Conservation (phyloP, 2,888 invertebrate species). For the Tricholauxania praeusta region DNA sequence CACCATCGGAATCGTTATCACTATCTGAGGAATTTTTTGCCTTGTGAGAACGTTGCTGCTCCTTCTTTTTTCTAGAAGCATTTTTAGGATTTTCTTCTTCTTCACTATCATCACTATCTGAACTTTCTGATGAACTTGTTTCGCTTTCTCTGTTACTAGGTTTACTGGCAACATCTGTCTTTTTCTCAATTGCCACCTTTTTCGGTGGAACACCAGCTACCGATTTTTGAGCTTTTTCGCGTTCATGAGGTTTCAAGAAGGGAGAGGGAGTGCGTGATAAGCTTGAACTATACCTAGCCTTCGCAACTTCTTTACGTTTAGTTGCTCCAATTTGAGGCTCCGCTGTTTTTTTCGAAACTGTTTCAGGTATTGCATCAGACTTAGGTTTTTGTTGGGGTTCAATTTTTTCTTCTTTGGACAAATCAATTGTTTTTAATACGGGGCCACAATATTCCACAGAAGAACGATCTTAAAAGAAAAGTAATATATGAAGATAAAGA, state of each 20-base stretch:
- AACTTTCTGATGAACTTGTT: slow-evolving; percentile 68
- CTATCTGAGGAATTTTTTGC: slow-evolving; percentile 32
- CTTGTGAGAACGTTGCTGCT: slow-evolving; percentile 40
- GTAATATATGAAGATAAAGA: slow-evolving; percentile 6
- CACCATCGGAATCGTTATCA: slow-evolving; percentile 36
- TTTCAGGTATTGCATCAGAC: slow-evolving; percentile 43
- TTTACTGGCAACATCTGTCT: background rate
- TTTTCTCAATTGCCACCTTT: slow-evolving; percentile 46
- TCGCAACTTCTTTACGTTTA: slow-evolving; percentile 47
- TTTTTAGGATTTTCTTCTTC: slow-evolving; percentile 46
- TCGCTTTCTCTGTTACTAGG: slow-evolving; percentile 65
- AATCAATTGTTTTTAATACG: slow-evolving; percentile 57
- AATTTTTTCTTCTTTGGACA: slow-evolving; percentile 55
- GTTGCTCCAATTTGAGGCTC: slow-evolving; percentile 45
- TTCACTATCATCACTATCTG: slow-evolving; percentile 68
- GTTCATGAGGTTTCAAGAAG: slow-evolving; percentile 75
- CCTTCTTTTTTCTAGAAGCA: slow-evolving; percentile 40
- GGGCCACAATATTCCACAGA: slow-evolving; percentile 60
- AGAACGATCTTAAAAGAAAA: slow-evolving; percentile 50
- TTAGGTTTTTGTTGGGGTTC: slow-evolving; percentile 31
- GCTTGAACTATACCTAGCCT: slow-evolving; percentile 76
- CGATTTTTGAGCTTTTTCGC: slow-evolving; percentile 47
- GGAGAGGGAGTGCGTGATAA: slow-evolving; percentile 89
- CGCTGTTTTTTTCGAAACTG: slow-evolving; percentile 37
- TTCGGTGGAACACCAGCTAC: slow-evolving; percentile 34